Conservation (phyloP, 2,113 vertebrate species). For the Caretta caretta region DNA sequence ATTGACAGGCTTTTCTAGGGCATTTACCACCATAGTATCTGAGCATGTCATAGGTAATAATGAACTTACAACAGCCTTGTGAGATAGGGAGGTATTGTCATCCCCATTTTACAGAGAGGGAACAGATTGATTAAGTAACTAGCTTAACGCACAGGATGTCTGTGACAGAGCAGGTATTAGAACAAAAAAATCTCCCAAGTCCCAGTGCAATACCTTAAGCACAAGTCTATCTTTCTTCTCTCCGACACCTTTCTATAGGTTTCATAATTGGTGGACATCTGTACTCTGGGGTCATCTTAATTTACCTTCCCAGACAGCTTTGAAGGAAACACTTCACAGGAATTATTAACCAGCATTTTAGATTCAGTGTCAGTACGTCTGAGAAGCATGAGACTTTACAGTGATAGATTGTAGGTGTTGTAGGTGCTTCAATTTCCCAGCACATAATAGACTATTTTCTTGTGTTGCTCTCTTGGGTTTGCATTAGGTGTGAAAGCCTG, state of each 20-base stretch:
- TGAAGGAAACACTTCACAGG: background rate
- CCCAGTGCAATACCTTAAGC: background rate
- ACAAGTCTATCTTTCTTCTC: background rate
- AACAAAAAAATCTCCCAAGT: background rate
- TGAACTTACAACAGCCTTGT: background rate
- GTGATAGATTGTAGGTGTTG: background rate
- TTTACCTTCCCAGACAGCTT: background rate
- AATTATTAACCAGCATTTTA: background rate
- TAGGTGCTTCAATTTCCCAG: background rate
- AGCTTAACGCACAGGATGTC: background rate
- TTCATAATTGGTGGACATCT: background rate
- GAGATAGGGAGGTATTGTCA: background rate
- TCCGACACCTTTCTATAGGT: background rate
- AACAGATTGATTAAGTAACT: background rate
- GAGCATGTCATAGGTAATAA: background rate
- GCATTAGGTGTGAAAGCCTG: background rate
- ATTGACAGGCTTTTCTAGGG: background rate
- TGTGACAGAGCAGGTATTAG: background rate
- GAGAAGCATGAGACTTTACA: background rate
- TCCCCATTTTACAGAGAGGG: background rate
- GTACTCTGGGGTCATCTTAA: fast-evolving
- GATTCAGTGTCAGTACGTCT: background rate
- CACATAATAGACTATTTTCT: background rate
- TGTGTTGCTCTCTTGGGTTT: background rate
- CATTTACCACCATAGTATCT: background rate